Base-by-base conservation (phyloP, 1,140 invertebrate species). In the Drosophila elegans region DNA sequence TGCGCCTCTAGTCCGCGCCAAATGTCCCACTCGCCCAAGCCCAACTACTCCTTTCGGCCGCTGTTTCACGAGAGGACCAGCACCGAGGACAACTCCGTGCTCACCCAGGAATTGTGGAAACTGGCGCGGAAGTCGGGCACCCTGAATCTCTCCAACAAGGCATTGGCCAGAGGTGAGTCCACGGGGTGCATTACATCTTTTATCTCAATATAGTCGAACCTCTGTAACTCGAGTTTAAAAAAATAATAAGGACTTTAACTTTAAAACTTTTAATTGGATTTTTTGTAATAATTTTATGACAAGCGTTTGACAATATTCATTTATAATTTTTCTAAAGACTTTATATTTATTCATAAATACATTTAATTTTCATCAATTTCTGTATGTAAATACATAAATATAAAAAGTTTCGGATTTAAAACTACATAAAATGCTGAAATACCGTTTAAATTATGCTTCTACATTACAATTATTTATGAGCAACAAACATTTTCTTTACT, bases 91-190 rank as follows among this genome's bases (percentile, higher is more conserved):
- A 94, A 96, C 62, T 93, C 93, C 59, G 94, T 95, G 83, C 85
- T 97, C 49, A 94, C 96, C 39, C 93, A 94, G 32, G 94, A 94
- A 46, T 91, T 97, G 57, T 94, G 98, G 53, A 95, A 97, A 92
- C 94, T 95, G 73, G 96, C 97, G 3, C 94, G 97, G 80, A 95
- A 95, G 86, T 95, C 95, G 57, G 97, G 97, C 21, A 94, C 95
- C 67, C 93, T 98, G 13, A 97, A 96, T 93, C 93, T 98, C 61
- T 95, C 96, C 38, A 95, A 95, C 66, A 94, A 95, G 91, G 96
- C 95, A 61, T 93, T 98, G 57, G 93, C 94, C 29, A 93, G 94
- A 93, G 96, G 97, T 97, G 93, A 93, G 93, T 88, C 6, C 1
- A 3, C 0, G 13, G 46, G 21, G 5, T n/a, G 4, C 0, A 52